Evolutionary conservation across 2,797 vertebrate species (phyloP), one percentile per base, ranked within the genome.

Genomic region (Nyctalus aviator): DNA sequence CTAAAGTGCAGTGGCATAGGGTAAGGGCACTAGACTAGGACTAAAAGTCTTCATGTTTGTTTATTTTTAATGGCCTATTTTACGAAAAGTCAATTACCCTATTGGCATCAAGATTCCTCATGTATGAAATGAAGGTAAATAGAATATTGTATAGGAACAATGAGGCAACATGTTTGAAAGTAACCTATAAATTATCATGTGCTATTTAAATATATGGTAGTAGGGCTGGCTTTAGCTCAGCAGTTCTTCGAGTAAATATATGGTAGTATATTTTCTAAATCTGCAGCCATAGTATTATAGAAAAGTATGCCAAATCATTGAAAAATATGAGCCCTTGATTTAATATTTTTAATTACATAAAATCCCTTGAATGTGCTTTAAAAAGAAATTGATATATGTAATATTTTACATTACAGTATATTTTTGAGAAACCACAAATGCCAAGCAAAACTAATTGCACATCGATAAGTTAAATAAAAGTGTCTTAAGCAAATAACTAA

Each of bases 121-220:
- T 50, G 48, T 71, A 37, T 62, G 77, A 92, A 90, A 95, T 35
- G 27, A 35, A 94, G 27, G 85, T 84, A 64, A 90, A 93, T 32
- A 30, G 8, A 32, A 77, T 62, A 89, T 5, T 64, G 30, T 64
- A 64, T n/a, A 64, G 59, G 6, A 18, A 91, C 21, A 92, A 46
- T 27, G 44, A 90, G 30, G 59, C 48, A 81, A 37, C 17, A n/a
- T 48, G 10, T 59, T 72, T 73, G 32, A 90, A 85, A 78, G 48
- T n/a, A 66, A 75, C 20, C 57, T 82, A 62, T 78, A 69, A 77
- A 59, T 85, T 69, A 82, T 72, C 35, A 85, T 86, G 75, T 14
- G 12, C 20, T 89, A 86, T 35, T 86, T 94, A 92, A 87, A 82
- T 55, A 77, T 11, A 81, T 48, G 8, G 6, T 35, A 50, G 6